Conservation (phyloP, 2,113 vertebrate genomes). For the Ariopsis seemanni region DNA sequence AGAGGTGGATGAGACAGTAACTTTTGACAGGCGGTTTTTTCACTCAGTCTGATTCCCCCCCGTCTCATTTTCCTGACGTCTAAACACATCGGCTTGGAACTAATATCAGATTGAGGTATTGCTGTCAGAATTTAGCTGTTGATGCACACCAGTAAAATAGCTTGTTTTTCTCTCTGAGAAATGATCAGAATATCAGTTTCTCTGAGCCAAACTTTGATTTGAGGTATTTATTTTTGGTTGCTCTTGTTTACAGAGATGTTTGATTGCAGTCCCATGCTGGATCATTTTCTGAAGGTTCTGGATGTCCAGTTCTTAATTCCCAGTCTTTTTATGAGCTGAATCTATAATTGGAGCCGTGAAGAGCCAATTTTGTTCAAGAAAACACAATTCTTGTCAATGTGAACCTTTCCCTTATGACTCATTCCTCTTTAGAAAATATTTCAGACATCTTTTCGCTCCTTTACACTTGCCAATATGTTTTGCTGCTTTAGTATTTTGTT, state of each 20-base stretch:
- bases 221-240: background rate
- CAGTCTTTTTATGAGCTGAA: background rate
- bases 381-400: background rate
- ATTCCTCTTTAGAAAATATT: background rate
- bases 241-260: background rate
- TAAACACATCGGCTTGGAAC: background rate
- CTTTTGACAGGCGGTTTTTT: background rate
- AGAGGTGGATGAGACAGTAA: background rate
- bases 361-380: background rate
- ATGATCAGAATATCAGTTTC: background rate
- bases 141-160: background rate
- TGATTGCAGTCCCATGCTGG: background rate
- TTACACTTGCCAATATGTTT: background rate
- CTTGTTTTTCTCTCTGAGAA: background rate
- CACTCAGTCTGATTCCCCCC: background rate
- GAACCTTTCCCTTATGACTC: background rate
- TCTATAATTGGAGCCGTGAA: background rate
- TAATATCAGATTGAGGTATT: background rate
- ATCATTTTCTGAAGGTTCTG: background rate
- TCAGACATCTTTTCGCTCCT: conserved; percentile 3
- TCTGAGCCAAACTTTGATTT: background rate
- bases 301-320: background rate
- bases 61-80: background rate
- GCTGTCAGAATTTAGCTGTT: background rate
- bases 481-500: background rate